Base-by-base conservation (phyloP, 2,113 vertebrate genomes). In the Dipodomys spectabilis region DNA sequence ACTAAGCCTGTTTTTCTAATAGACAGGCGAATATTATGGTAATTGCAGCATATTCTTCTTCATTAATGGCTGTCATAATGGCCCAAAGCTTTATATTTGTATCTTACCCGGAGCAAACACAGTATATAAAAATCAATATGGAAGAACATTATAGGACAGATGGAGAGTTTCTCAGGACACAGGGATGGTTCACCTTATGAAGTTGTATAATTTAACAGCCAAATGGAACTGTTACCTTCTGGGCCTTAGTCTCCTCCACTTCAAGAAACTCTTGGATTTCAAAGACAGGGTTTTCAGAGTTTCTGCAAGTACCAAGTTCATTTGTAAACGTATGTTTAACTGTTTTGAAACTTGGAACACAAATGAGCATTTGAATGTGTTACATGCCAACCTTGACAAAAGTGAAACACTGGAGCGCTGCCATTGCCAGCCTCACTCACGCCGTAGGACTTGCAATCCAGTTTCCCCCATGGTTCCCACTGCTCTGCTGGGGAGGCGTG, bases 401-500 rank as follows among this genome's bases (percentile, higher is more conserved):
- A 28, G 67, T 10, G 82, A 23, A 35, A 8, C 30, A 0, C 2
- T 4, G 65, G 7, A 11, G 69, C 10, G 22, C 0, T 16, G 30
- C 2, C 1, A 19, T 28, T 10, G 22, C 68, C 39, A 11, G 28
- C 89, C 20, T 44, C 15, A 10, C 82, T 67, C 39, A 0, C 3
- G 8, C 19, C 65, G 10, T 25, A 5, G 65, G 65, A 27, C 13
- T 10, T 28, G 57, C 3, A 4, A 0, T 18, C 16, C 3, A 1
- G 9, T 68, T 30, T 60, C n/a, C 65, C 20, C 87, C 1, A 2
- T 25, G 1, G 1, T 0, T 1, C 1, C 25, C 19, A 0, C 32
- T 0, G 0, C 77, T 7, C 11, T 27, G 57, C 6, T 11, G 6
- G 3, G 2, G 35, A 39, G 9, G 32, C 22, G 0, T 0, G 10